Base-by-base conservation (phyloP, 53 echinoderm and acorn worm genomes). In the Patiria pectinifera region DNA sequence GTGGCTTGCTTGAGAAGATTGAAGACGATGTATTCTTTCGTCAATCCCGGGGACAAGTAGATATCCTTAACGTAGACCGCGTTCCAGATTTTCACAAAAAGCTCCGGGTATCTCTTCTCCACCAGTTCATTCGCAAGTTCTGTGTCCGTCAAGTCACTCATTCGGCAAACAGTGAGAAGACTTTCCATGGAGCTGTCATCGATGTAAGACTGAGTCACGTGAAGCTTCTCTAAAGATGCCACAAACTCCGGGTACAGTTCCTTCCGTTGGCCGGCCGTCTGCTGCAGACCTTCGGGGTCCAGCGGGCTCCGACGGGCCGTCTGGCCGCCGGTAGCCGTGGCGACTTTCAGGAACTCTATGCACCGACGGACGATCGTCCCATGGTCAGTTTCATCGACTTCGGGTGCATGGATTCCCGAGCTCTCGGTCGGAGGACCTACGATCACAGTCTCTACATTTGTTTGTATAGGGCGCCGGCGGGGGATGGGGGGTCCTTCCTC, bases 71-170 rank as follows among this genome's bases (percentile, higher is more conserved):
- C 70, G 66, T 44, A 62, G 4, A 93, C 79, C 12, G 83, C 60
- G 2, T 93, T 77, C 96, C 96, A 96, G 83, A 96, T 94, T 79
- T 94, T 93, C 62, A 78, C 35, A 58, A 96, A 94, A 3, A 96
- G 82, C 79, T 77, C 69, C 6, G 92, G 91, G 59, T 59, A 94
- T 11, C 80, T 87, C 70, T 77, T 83, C 69, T 94, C 94, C 8
- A 87, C 86, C 22, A 96, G 74, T n/a, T 89, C 84, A 12, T 94
- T 89, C n/a, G 91, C 95, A 3, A 85, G 82, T 25, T 92, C 91
- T 10, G 66, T 47, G 19, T 88, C 88, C 11, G 92, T 83, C 63
- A 94, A 71, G 22, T 94, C 94, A 25, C 94, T 92, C 94, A 94
- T 92, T 79, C 87, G 87, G 71, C 94, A 94, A 66, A 94, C 46